These are phyloP conservation scores for Conchocele bisecta DNA, from an alignment of 2,888 invertebrate genomes.

Conservation along the genomic window DNA sequence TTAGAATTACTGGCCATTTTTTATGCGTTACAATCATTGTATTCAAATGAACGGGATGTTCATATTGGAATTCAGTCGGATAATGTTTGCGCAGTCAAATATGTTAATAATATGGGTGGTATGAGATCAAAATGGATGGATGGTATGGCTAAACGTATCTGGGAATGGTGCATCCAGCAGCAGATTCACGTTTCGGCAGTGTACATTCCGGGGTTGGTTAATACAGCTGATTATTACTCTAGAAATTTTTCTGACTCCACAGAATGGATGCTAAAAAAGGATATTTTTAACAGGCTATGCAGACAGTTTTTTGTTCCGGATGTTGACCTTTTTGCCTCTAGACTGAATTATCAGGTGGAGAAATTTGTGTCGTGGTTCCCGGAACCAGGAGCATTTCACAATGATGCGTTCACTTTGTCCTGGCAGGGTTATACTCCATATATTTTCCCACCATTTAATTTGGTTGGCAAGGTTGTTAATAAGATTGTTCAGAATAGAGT, in stretches of 20 bases:
- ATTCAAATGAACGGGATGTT: background rate
- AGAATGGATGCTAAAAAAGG: conserved; percentile 38
- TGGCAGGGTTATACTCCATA: conserved; percentile 32
- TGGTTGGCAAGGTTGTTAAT: conserved; percentile 26
- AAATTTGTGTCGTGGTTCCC: conserved; percentile 36
- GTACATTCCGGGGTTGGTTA: conserved; percentile 21
- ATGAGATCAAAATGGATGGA: conserved; percentile 6
- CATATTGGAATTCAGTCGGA: conserved; percentile 35
- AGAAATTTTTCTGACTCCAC: conserved; percentile 27
- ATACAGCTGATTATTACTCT: conserved; percentile 23
- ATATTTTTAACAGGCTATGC: conserved; percentile 8
- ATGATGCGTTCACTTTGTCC: conserved; percentile 31
- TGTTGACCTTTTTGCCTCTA: conserved; percentile 41
- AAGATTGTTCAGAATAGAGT: conserved; percentile 34
- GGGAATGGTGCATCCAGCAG: conserved; percentile 10
- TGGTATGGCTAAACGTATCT: conserved; percentile 5
- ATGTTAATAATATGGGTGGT: conserved; percentile 45
- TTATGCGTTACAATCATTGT: conserved; percentile 27
- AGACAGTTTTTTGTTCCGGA: conserved; percentile 13
- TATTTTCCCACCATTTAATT: conserved; percentile 41
- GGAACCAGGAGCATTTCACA: conserved; percentile 15
- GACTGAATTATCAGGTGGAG: conserved; percentile 21
- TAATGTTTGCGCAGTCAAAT: conserved; percentile 30
- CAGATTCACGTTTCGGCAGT: conserved; percentile 28
- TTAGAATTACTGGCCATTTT: conserved; percentile 36